Conservation (phyloP, 1,140 invertebrate genomes). For the Pogonomyrmex barbatus region DNA sequence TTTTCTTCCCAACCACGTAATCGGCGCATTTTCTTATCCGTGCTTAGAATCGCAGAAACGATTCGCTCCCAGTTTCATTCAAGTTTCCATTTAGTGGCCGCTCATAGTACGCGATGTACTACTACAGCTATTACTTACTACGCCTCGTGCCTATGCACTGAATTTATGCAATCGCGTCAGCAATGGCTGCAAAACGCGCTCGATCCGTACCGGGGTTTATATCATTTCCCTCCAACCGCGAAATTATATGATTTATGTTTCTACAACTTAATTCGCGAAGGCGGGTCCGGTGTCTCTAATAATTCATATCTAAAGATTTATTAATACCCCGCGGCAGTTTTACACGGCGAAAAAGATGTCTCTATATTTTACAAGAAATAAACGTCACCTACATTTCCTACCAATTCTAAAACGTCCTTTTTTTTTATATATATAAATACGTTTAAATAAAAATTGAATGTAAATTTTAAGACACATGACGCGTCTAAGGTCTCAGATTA, state of each 20-base stretch:
- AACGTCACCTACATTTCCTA: neutral
- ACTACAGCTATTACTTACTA: slow-evolving; percentile 77
- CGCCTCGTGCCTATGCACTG: slow-evolving; percentile 72
- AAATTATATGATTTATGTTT: neutral
- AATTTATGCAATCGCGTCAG: slow-evolving; percentile 77
- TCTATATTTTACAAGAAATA: neutral
- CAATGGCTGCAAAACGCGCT: slow-evolving; percentile 71
- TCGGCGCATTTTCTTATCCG: slow-evolving; percentile 75
- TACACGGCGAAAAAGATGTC: neutral
- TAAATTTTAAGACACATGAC: neutral
- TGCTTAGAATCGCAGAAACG: slow-evolving; percentile 76
- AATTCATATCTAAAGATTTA: neutral
- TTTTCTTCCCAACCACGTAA: slow-evolving; percentile 67
- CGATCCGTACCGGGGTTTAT: slow-evolving; percentile 45
- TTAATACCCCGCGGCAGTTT: neutral
- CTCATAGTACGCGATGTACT: slow-evolving; percentile 70
- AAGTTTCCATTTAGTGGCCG: slow-evolving; percentile 76
- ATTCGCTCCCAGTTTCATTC: slow-evolving; percentile 75
- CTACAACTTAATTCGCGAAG: neutral
- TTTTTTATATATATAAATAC: neutral
- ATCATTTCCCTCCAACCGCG: neutral
- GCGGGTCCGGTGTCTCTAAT: neutral
- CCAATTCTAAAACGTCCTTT: neutral
- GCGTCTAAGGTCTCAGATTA: neutral
- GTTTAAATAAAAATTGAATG: neutral